Conservation (phyloP, 2,888 invertebrate species). For the Ctenicera cuprea region DNA sequence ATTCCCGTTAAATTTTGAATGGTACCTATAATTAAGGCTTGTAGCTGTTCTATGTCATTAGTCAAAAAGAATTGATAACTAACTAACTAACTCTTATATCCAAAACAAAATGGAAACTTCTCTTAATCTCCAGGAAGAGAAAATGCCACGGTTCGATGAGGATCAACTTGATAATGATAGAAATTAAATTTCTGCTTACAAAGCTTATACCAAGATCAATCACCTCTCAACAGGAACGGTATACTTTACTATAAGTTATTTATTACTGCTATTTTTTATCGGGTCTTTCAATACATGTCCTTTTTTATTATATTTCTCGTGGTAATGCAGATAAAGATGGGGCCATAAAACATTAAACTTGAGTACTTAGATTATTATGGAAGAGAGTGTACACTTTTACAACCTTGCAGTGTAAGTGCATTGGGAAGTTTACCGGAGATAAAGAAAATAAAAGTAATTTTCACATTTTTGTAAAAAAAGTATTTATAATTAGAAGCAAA, state of each 20-base stretch:
- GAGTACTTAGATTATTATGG: constrained; percentile 6
- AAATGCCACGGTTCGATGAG: constrained; percentile 11
- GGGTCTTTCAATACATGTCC: background rate
- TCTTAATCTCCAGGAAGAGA: constrained; percentile 14
- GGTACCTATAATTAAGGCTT: too few relatives aligned
- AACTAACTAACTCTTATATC: background rate
- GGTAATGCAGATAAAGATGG: constrained; percentile 19
- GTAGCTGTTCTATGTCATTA: constrained; percentile 1
- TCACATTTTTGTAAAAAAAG: background rate
- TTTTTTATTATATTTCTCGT: constrained; percentile 13
- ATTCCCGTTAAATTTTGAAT: too few relatives aligned
- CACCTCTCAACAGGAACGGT: constrained; percentile 43
- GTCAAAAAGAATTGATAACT: constrained; percentile 9
- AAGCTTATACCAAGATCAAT: constrained; percentile 36
- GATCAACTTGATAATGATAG: constrained; percentile 28
- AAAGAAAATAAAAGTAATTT: background rate
- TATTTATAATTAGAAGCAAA: too few relatives aligned
- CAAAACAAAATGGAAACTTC: background rate
- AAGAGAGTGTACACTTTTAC: background rate
- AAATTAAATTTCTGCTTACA: constrained; percentile 39
- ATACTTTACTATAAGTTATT: constrained; percentile 44
- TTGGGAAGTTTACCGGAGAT: background rate
- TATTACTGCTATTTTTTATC: constrained; percentile 33
- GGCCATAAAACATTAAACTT: constrained; percentile 21
- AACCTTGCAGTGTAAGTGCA: constrained; percentile 4